Percentiles rank a stretch among this genome's conserved stretches.
These are phyloP conservation scores for Ptycholaimellus sp. DNA, from an alignment of 2,888 invertebrate species.

Conservation along the genomic window DNA sequence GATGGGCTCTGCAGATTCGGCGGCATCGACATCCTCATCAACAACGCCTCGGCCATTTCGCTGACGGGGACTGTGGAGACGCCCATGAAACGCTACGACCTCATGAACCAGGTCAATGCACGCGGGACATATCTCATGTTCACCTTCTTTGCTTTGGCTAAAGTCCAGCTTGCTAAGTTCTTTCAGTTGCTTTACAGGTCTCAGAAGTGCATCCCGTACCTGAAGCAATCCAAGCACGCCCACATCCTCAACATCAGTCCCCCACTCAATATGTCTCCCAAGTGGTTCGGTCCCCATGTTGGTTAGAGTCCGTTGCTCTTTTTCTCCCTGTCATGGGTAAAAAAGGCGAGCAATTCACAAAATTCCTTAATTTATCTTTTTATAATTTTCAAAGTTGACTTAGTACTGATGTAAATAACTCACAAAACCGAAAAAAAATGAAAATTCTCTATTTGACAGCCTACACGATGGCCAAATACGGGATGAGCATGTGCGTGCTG, in stretches of 20 bases:
- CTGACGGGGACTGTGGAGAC: conserved; percentile 40
- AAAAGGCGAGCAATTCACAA: too few relatives aligned
- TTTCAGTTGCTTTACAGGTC: conserved; percentile 50
- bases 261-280: conserved; percentile 59
- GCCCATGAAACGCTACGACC: conserved; percentile 81
- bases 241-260: conserved; percentile 87
- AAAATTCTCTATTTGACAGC: conserved; percentile 31
- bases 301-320: too few relatives aligned
- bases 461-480: conserved; percentile 94
- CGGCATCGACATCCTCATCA: conserved; percentile 70
- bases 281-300: conserved; percentile 41
- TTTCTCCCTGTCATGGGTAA: too few relatives aligned
- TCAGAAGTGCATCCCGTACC: conserved; percentile 59
- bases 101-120: conserved; percentile 80
- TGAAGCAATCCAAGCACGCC: conserved; percentile 57
- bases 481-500: conserved; percentile 65
- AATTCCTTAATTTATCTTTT: too few relatives aligned
- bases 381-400: too few relatives aligned
- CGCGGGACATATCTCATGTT: conserved; percentile 81
- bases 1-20: conserved; percentile 77
- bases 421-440: background rate
- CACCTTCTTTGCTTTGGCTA: conserved; percentile 24
- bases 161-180: too few relatives aligned
- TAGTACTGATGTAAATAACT: too few relatives aligned
- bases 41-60: conserved; percentile 80